These are phyloP conservation scores for Capra hircus DNA, from an alignment of 2,113 vertebrate genomes.

Conservation along the genomic window DNA sequence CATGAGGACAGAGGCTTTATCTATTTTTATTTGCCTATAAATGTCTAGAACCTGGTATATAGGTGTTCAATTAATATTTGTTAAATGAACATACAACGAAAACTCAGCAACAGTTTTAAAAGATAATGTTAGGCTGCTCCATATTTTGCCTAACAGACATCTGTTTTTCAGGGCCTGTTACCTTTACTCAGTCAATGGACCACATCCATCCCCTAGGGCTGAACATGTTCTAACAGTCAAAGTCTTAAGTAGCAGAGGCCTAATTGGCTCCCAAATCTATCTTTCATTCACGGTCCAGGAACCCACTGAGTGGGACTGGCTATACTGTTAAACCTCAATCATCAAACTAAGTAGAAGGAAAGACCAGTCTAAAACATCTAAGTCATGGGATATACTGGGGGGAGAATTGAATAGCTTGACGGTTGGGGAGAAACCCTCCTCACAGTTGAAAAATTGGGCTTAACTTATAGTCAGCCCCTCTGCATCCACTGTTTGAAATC, in stretches of 20 bases:
- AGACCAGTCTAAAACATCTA: background rate
- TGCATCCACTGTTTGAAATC: background rate
- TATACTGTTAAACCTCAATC: background rate
- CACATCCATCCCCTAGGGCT: background rate
- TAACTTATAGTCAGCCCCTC: background rate
- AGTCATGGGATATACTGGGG: background rate
- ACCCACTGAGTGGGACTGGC: background rate
- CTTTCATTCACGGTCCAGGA: background rate
- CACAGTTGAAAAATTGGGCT: background rate
- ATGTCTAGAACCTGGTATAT: background rate
- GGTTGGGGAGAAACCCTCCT: background rate
- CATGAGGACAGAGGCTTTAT: background rate
- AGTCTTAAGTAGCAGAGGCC: background rate
- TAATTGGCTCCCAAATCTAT: background rate
- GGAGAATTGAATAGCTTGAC: background rate
- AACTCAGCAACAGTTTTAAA: background rate
- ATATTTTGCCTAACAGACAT: background rate
- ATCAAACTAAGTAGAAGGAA: background rate
- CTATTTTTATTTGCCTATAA: background rate
- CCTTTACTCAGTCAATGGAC: background rate
- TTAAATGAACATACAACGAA: background rate
- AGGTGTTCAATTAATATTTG: background rate
- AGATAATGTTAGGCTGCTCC: background rate
- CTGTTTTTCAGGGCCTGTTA: background rate
- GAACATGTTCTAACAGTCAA: background rate